Conservation (phyloP, 2,113 vertebrate species). For the Cricetomys ansorgei region DNA sequence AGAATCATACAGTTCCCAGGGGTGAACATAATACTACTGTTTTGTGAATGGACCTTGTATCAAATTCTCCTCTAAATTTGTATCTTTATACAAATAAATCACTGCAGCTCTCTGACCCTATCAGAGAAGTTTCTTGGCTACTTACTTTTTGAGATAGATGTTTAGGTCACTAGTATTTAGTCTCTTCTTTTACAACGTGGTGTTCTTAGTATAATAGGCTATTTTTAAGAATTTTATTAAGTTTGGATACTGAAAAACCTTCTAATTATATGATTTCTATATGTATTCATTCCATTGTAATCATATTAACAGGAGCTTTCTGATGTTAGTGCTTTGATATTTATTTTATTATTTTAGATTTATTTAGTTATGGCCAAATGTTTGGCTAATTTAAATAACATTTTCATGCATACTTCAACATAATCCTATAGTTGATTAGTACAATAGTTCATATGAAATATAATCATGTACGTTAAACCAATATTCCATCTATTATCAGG, state of each 20-base stretch:
- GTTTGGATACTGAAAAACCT: neutral
- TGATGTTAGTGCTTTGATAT: neutral
- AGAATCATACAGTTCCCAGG: neutral
- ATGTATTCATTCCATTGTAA: neutral
- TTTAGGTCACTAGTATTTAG: neutral
- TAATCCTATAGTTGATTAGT: neutral
- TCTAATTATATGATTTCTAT: neutral
- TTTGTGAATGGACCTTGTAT: neutral
- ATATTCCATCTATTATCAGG: neutral
- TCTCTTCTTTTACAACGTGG: neutral
- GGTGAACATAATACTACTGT: neutral
- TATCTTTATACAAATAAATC: neutral
- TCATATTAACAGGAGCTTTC: neutral
- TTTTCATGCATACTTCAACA: neutral
- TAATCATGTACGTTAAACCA: neutral
- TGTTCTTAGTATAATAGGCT: neutral
- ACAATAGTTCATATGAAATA: neutral
- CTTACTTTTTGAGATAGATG: neutral
- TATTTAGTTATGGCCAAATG: neutral
- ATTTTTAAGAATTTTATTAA: neutral
- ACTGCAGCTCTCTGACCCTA: neutral
- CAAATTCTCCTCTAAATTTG: neutral
- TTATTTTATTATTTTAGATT: neutral
- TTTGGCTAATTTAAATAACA: neutral
- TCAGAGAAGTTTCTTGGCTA: neutral